phyloP scores from a whole-genome alignment of 2,113 vertebrate species.

The Leucoraja erinaceus region DNA sequence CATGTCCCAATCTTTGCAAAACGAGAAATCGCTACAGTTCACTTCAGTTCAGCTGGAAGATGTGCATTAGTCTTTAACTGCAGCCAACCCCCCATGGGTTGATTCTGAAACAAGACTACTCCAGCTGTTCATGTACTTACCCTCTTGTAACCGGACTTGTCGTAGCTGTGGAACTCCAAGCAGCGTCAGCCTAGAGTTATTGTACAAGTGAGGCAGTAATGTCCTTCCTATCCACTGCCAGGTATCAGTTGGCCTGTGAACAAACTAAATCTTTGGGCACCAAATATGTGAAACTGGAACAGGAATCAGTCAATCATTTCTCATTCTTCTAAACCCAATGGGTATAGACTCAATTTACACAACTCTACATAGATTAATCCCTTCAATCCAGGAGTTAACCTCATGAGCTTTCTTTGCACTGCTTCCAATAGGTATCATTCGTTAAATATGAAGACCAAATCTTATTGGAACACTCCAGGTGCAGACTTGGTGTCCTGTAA shows the following conservation, averaged over 20 bases:
- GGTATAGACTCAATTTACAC: too few species aligned
- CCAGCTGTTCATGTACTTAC: neutral
- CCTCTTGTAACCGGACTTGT: constrained; percentile 34
- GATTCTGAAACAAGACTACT: neutral
- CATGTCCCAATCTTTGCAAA: neutral
- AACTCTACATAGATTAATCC: too few species aligned
- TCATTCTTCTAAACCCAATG: too few species aligned
- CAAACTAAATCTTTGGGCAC: neutral
- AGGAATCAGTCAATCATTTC: too few species aligned
- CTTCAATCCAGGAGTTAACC: too few species aligned
- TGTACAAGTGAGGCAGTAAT: constrained; percentile 56
- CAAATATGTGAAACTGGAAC: neutral
- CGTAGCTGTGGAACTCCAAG: constrained; percentile 52
- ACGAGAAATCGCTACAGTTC: neutral
- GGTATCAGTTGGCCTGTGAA: constrained; percentile 53
- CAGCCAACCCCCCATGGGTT: neutral
- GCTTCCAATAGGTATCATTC: too few species aligned
- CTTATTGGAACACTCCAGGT: too few species aligned
- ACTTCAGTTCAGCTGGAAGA: neutral
- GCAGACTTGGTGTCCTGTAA: too few species aligned
- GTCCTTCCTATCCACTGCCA: constrained; percentile 55
- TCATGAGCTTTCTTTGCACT: too few species aligned
- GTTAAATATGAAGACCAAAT: too few species aligned
- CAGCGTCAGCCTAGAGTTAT: constrained; percentile 50
- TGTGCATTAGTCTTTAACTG: neutral